phyloP scores from a whole-genome alignment of 2,113 vertebrate genomes.

The Paracyprichromis sp. region DNA sequence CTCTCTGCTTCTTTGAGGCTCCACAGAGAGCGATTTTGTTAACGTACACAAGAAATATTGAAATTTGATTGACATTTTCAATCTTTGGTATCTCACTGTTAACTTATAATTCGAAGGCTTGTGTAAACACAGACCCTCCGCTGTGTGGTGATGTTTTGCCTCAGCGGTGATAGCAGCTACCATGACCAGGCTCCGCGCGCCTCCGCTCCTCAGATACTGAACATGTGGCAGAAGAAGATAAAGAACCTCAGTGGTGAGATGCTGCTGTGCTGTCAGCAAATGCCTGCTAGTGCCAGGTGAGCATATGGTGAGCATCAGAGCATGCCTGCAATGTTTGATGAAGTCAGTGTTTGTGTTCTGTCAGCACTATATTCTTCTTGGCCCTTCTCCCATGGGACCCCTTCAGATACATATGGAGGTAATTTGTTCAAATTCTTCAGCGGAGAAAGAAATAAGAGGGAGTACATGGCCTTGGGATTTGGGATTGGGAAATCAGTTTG shows the following conservation, averaged over 20 bases:
- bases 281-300: conserved; percentile 33
- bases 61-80: not conserved
- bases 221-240: conserved; percentile 33
- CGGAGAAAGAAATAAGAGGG: conserved; percentile 25
- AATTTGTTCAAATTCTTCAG: conserved; percentile 60
- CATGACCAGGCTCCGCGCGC: not conserved
- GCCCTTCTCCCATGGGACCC: conserved; percentile 49
- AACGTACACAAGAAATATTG: not conserved
- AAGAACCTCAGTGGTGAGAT: not conserved
- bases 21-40: not conserved
- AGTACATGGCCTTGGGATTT: conserved; percentile 17
- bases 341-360: conserved; percentile 59
- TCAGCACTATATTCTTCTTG: conserved; percentile 60
- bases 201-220: not conserved
- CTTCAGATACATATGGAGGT: conserved; percentile 63
- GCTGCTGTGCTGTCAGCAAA: conserved; percentile 17
- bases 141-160: not conserved
- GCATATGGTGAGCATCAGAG: conserved; percentile 51
- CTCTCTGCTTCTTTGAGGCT: not conserved
- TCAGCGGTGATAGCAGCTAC: not conserved
- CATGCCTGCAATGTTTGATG: conserved; percentile 42
- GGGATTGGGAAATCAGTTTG: conserved; percentile 22
- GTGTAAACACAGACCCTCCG: not conserved
- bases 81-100: not conserved
- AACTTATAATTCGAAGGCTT: not conserved